phyloP scores from a whole-genome alignment of 2,888 invertebrate species.

The Celastrina argiolus region DNA sequence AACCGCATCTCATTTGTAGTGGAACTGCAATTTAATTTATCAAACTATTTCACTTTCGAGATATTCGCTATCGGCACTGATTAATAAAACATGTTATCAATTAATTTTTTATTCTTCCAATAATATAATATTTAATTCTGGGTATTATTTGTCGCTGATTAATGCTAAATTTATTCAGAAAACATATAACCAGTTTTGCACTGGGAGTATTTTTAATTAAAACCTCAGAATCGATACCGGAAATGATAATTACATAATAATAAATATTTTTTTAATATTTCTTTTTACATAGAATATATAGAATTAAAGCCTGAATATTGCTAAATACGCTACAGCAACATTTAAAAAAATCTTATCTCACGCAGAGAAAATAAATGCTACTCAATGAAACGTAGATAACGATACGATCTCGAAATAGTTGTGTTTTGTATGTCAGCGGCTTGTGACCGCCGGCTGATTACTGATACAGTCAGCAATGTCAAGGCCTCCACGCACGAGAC shows the following conservation, averaged over 20 bases:
- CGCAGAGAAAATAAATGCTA: not conserved
- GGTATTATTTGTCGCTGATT: not conserved
- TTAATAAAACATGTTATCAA: not conserved
- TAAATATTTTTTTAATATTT: not conserved
- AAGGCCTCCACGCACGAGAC: conserved; percentile 44
- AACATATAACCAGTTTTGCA: not conserved
- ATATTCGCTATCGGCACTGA: not conserved
- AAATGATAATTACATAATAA: not conserved
- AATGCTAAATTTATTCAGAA: not conserved
- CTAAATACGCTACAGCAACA: not conserved
- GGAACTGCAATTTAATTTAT: conserved; percentile 10
- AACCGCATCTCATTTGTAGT: conserved; percentile 16
- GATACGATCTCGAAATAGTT: not conserved
- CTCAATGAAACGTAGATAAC: not conserved
- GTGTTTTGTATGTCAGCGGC: not conserved
- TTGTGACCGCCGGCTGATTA: conserved; percentile 7
- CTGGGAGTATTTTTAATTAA: not conserved
- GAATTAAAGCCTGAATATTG: not conserved
- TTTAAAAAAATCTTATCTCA: not conserved
- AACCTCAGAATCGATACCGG: not conserved
- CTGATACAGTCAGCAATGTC: conserved; percentile 50
- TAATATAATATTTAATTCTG: not conserved
- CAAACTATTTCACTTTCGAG: conserved; percentile 1
- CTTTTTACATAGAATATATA: too few species aligned
- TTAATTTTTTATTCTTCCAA: not conserved